phyloP scores from a whole-genome alignment of 2,113 vertebrate genomes.

The Taurulus bubalis region DNA sequence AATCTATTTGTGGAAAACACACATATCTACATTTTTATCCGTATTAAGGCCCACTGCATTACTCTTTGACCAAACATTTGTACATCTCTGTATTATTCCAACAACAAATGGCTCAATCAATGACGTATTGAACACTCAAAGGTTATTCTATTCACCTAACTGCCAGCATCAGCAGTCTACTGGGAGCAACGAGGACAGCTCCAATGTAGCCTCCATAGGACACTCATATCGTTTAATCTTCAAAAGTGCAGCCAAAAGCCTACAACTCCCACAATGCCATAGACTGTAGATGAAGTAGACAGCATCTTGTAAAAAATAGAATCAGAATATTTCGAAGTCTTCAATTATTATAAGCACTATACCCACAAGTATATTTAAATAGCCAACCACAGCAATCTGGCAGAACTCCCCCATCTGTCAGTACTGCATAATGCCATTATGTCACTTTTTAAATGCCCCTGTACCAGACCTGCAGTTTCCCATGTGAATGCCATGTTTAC shows the following conservation, averaged over 20 bases:
- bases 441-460: background rate
- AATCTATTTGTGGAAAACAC: background rate
- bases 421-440: background rate
- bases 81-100: background rate
- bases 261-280: background rate
- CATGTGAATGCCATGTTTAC: background rate
- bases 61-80: background rate
- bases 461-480: background rate
- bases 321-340: background rate
- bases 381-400: slow-evolving; percentile 2
- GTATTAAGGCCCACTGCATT: background rate
- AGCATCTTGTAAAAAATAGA: background rate
- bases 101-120: slow-evolving; percentile 1
- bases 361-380: slow-evolving; percentile 3
- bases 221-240: background rate
- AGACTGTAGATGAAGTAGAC: background rate
- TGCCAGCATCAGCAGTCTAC: background rate
- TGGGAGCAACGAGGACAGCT: background rate
- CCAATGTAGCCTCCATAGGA: background rate
- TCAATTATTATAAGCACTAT: background rate
- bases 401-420: slow-evolving; percentile 1
- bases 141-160: background rate
- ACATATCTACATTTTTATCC: background rate
- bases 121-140: background rate
- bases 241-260: background rate